Base-by-base conservation (phyloP, 2,888 invertebrate species). In the Fragum fragum region DNA sequence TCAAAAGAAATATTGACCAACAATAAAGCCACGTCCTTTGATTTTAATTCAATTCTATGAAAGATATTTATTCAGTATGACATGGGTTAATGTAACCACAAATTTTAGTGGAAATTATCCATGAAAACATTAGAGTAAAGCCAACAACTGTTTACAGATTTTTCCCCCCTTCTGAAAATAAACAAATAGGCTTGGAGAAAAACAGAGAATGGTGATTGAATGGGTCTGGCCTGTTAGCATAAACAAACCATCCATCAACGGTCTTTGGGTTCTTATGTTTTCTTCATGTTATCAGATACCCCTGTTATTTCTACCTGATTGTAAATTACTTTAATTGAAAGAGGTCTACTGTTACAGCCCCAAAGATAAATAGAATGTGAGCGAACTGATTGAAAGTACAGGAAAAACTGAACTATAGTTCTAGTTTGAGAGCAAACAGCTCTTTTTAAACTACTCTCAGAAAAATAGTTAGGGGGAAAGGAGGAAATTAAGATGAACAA, bases 311-410 rank as follows among this genome's bases (percentile, higher is more conserved):
- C 47, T 47, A 47, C 47, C 47, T 47, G 47, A 47, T 47, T 47
- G 47, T n/a, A 47, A 47, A 47, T 47, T 47, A 47, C 47, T 47
- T 47, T 36, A n/a, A 47, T 47, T 47, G 47, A 47, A 47, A 47
- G 47, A 14, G n/a, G 47, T 47, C 47, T 47, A 47, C 14, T 47
- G 47, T 47, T 47, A 9, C 47, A 47, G 2, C 47, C 16, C 9
- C 16, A 5, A 47, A 47, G 47, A 47, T 47, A 47, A 47, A 47
- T 47, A 47, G 2, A n/a, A 47, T 47, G 47, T 5, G 14, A 18
- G 47, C 47, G 7, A 47, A 14, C n/a, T n/a, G n/a, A n/a, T n/a
- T n/a, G n/a, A n/a, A n/a, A n/a, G n/a, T n/a, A n/a, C n/a, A n/a
- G n/a, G n/a, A n/a, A n/a, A n/a, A n/a, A n/a, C n/a, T n/a, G n/a